Evolutionary conservation across 2,888 invertebrate genomes (phyloP).

Genomic region (Lycocerus yunnanus): DNA sequence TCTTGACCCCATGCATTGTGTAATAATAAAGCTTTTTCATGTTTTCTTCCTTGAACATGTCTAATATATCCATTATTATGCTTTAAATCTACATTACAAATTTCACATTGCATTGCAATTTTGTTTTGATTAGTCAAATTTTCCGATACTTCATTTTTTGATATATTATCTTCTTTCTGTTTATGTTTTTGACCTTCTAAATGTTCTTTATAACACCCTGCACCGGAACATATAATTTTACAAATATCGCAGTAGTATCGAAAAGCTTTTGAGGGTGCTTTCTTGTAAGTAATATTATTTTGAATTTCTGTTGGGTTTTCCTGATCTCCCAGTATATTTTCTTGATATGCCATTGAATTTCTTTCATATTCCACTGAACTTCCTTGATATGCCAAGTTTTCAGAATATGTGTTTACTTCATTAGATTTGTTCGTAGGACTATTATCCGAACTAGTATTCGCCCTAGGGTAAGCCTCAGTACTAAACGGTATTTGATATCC

Average conservation of each 20-base stretch:
- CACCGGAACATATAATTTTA: slow-evolving; percentile 75
- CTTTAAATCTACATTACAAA: slow-evolving; percentile 98
- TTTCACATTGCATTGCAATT: slow-evolving; percentile 86
- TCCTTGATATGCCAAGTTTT: background rate
- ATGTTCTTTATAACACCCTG: slow-evolving; percentile 89
- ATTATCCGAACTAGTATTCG: slow-evolving; percentile 61
- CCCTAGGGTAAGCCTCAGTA: slow-evolving; percentile 67
- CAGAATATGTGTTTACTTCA: background rate
- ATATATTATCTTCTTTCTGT: slow-evolving; percentile 92
- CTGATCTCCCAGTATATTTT: background rate
- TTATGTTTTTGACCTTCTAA: slow-evolving; percentile 98
- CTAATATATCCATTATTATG: slow-evolving; percentile 98
- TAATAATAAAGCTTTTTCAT: slow-evolving; percentile 95
- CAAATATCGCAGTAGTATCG: slow-evolving; percentile 99
- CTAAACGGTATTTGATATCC: slow-evolving; percentile 83
- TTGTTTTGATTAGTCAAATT: slow-evolving; percentile 66
- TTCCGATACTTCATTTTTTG: slow-evolving; percentile 71
- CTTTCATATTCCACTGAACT: background rate
- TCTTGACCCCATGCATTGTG: slow-evolving; percentile 98
- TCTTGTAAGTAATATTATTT: slow-evolving; percentile 68
- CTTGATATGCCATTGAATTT: background rate
- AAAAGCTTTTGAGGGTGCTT: slow-evolving; percentile 87
- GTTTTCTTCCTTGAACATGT: slow-evolving; percentile 96
- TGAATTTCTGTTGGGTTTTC: slow-evolving; percentile 58
- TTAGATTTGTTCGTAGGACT: too few species aligned